These are phyloP conservation scores for Centruroides sculpturatus DNA, from an alignment of 1,140 invertebrate genomes.

Conservation along the genomic window DNA sequence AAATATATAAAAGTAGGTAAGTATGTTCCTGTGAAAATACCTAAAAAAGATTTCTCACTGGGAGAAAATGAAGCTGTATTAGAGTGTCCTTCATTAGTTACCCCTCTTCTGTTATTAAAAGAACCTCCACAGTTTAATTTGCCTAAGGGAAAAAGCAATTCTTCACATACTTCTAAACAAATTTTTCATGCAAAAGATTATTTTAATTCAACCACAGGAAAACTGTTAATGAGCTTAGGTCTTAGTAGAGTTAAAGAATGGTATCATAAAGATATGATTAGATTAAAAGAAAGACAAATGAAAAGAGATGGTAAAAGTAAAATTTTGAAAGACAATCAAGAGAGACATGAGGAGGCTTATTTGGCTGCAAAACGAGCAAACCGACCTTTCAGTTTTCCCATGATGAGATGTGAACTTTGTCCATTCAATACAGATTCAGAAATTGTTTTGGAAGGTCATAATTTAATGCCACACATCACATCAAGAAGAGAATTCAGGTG, in stretches of 20 bases:
- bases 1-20: constrained; percentile 12
- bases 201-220: constrained; percentile 71
- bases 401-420: constrained; percentile 78
- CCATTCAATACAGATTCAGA: constrained; percentile 82
- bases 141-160: no score
- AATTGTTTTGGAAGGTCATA: constrained; percentile 71
- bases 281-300: constrained; percentile 65
- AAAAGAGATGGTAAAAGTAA: constrained; percentile 35
- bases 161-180: neutral
- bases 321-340: constrained; percentile 59
- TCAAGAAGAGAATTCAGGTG: constrained; percentile 47
- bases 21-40: constrained; percentile 17
- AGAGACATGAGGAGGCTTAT: constrained; percentile 69
- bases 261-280: constrained; percentile 77
- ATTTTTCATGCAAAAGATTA: constrained; percentile 32
- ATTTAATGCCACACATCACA: constrained; percentile 82
- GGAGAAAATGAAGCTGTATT: constrained; percentile 17
- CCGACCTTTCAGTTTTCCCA: constrained; percentile 57
- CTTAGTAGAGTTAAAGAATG: constrained; percentile 80
- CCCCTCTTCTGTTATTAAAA: constrained; percentile 21
- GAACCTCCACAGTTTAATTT: no score
- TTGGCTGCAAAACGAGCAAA: constrained; percentile 37
- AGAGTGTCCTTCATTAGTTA: constrained; percentile 20
- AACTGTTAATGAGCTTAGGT: constrained; percentile 85
- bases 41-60: constrained; percentile 11